Conservation (phyloP, 2,888 invertebrate species). For the Neoitamus cyanurus region DNA sequence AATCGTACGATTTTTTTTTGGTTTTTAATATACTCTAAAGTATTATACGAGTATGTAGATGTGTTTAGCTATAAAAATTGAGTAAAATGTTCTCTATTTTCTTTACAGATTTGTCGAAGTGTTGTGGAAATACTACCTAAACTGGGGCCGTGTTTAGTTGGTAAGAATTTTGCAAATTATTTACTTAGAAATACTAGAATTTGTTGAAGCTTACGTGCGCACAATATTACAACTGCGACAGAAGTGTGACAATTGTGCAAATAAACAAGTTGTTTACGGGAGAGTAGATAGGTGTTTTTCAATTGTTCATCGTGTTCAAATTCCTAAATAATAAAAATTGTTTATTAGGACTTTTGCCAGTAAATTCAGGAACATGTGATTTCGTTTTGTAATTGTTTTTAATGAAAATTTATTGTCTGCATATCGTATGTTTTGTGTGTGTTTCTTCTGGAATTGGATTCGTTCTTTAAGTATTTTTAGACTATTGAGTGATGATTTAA, state of each 20-base stretch:
- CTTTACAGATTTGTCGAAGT: neutral
- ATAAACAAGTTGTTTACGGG: neutral
- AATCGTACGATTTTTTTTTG: too few species aligned
- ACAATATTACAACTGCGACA: neutral
- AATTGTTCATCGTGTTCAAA: neutral
- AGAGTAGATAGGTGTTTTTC: neutral
- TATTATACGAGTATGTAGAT: neutral
- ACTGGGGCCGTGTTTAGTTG: neutral
- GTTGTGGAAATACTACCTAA: neutral
- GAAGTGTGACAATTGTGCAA: neutral
- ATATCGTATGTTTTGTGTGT: too few species aligned
- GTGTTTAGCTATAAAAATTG: neutral
- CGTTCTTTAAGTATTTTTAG: too few species aligned
- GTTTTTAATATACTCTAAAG: neutral
- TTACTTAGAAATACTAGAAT: neutral
- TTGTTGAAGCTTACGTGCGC: neutral
- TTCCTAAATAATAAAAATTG: neutral
- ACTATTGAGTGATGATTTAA: too few species aligned
- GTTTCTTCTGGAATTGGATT: too few species aligned
- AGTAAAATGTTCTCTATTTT: neutral
- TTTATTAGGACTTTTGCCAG: neutral
- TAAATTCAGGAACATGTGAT: neutral
- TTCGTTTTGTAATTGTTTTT: neutral
- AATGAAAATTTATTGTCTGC: too few species aligned
- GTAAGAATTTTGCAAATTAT: neutral